These are phyloP conservation scores for Microctenopoma steveboyesi DNA, from an alignment of 2,797 vertebrate genomes.

Conservation along the genomic window DNA sequence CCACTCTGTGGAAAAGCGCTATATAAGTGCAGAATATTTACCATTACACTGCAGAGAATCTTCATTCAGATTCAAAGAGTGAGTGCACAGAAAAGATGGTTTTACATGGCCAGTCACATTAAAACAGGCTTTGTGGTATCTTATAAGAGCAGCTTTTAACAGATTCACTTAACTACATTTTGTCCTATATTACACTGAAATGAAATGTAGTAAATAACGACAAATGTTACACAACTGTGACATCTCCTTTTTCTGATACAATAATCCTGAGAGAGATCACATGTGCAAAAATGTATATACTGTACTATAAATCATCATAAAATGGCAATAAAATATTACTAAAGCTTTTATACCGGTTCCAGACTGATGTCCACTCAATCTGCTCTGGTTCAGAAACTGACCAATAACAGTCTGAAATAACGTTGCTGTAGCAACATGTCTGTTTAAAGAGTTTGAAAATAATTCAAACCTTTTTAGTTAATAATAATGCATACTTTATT, in stretches of 20 bases:
- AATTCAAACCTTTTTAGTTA: too few relatives aligned
- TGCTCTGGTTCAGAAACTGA: background rate
- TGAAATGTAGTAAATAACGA: background rate
- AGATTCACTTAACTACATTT: slow-evolving; percentile 6
- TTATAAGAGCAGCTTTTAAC: background rate
- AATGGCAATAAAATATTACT: slow-evolving; percentile 10
- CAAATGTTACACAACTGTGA: background rate
- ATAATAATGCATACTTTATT: too few relatives aligned
- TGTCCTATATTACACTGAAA: background rate
- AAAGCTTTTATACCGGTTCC: slow-evolving; percentile 24
- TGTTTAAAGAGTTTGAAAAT: too few relatives aligned
- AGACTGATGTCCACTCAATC: background rate
- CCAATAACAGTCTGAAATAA: too few relatives aligned
- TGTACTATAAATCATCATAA: slow-evolving; percentile 15
- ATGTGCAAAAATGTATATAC: slow-evolving; percentile 53
- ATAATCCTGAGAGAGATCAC: background rate
- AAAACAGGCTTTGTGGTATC: background rate
- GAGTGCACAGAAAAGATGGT: slow-evolving; percentile 22
- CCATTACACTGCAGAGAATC: too few relatives aligned
- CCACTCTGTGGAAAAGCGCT: too few relatives aligned
- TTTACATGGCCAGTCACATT: slow-evolving; percentile 46
- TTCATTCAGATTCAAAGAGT: background rate
- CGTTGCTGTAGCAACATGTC: too few relatives aligned
- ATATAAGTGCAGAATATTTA: too few relatives aligned
- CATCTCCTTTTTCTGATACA: slow-evolving; percentile 19